Evolutionary conservation across 2,797 vertebrate genomes (phyloP), one percentile per base, ranked within the genome.

Genomic region (Schizothorax lantsangensis): DNA sequence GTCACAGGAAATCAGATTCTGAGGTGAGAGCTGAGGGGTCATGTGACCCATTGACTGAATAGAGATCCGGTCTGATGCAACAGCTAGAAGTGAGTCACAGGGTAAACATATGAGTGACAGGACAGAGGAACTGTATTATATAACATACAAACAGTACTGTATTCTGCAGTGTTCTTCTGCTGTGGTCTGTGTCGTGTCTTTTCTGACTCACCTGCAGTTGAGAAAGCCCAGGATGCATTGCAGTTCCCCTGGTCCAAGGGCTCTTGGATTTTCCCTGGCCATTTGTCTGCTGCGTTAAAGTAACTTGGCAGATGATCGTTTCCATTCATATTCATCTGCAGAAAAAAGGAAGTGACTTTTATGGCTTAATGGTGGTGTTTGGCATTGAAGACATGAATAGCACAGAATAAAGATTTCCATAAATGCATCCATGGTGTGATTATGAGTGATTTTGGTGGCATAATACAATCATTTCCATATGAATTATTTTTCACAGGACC

Each of bases 41-140:
- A 99, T 98, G 94, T 99, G 97, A 57, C 98, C 98, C 98, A 99
- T 97, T 15, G 98, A 99, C 89, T 99, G 98, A 94, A 99, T 99
- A 66, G 98, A 96, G 92, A 99, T 98, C 26, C 98, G 94, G 92
- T 99, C 98, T 0, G 98, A 99, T 15, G 98, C 98, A 84, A 99
- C 98, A 4, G 97, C 98, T 99, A 88, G 30, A 49, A 69, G 38
- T 10, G 62, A 33, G 68, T 40, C 11, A 89, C 1, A 66, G 83
- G 17, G 6, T 57, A 2, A 15, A 68, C 14, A 9, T 11, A 64
- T 38, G 40, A 72, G 30, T 1, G 1, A n/a, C 57, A 38, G 71
- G 54, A 79, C 14, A 45, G 23, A 83, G 43, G 12, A 57, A 36
- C 23, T 59, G n/a, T 1, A 33, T 49, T 66, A 79, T 12, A 69